Conservation (phyloP, 2,113 vertebrate species). For the Passerina amoena region DNA sequence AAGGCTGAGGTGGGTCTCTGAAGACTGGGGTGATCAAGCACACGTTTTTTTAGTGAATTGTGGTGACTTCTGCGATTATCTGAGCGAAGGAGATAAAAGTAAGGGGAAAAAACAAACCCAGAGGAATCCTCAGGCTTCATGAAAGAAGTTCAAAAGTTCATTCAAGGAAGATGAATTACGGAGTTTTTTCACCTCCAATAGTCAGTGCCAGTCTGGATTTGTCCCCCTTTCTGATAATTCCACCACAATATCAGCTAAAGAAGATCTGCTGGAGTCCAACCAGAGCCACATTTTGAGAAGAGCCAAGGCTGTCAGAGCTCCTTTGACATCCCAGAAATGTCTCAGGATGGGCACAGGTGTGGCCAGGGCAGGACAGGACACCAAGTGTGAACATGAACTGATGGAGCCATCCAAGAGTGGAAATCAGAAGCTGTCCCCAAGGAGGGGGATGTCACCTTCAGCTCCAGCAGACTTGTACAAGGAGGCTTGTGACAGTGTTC, state of each 20-base stretch:
- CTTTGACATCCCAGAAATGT: not conserved
- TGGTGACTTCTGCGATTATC: not conserved
- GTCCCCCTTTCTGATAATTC: not conserved
- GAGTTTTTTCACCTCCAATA: not conserved
- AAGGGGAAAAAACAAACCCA: not conserved
- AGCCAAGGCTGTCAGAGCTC: not conserved
- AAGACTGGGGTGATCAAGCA: not conserved
- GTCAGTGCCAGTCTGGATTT: not conserved
- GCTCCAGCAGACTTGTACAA: not conserved
- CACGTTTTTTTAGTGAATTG: not conserved
- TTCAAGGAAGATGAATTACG: not conserved
- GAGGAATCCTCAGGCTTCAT: not conserved
- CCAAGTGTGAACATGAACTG: not conserved
- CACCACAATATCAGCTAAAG: not conserved
- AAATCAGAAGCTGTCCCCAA: not conserved
- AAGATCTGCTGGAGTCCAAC: not conserved
- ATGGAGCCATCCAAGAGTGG: not conserved
- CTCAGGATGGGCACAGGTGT: not conserved
- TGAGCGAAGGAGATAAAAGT: not conserved
- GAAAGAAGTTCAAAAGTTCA: not conserved
- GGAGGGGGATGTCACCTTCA: not conserved
- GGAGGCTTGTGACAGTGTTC: rapidly evolving
- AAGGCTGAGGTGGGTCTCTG: not conserved
- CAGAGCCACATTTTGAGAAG: not conserved
- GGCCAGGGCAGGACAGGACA: not conserved